Evolutionary conservation across 2,797 vertebrate species (phyloP), one percentile per base, ranked within the genome.

Genomic region (Pseudotriccus pelzelni): DNA sequence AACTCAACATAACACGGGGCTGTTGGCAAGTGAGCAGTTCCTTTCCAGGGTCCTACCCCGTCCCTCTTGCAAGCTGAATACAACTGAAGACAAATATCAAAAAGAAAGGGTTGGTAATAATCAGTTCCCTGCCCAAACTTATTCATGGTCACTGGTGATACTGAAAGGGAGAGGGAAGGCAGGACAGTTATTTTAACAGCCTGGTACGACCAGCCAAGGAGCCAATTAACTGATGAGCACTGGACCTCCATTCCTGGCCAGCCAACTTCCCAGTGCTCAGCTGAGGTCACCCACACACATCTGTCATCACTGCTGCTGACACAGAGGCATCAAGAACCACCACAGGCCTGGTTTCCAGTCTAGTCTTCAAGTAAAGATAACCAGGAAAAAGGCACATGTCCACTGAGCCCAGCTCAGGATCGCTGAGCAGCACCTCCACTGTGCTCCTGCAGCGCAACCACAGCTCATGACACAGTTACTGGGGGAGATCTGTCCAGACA

Each of bases 31-130:
- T 1, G 24, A 34, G 37, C 58, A 53, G 79, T 0, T 60, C 34
- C 68, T 60, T 18, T 56, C 24, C 34, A 5, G 1, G 1, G 37
- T 55, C 73, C 73, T 52, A 6, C 21, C 46, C 7, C 50, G 9
- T 19, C 52, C 73, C 36, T 83, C 67, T 0, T 14, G 34, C 0
- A 0, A 50, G 49, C 20, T 21, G 46, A 53, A 16, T 1, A 5
- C 46, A 36, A 16, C 44, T 21, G 30, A 62, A 66, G 18, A 25
- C 15, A 53, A n/a, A 14, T 10, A 25, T 32, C 43, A 28, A 8
- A 44, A 66, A 55, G 3, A 74, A 58, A 0, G 18, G 14, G 16
- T 9, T 41, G 24, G 27, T 3, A 68, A 64, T 0, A 12, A 49
- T 36, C 25, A 32, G 10, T 3, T 60, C 68, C 84, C 75, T 50